Percentiles rank a stretch among this genome's conserved stretches.
phyloP scores from a whole-genome alignment of 2,113 vertebrate species.

The Craseonycteris thonglongyai region DNA sequence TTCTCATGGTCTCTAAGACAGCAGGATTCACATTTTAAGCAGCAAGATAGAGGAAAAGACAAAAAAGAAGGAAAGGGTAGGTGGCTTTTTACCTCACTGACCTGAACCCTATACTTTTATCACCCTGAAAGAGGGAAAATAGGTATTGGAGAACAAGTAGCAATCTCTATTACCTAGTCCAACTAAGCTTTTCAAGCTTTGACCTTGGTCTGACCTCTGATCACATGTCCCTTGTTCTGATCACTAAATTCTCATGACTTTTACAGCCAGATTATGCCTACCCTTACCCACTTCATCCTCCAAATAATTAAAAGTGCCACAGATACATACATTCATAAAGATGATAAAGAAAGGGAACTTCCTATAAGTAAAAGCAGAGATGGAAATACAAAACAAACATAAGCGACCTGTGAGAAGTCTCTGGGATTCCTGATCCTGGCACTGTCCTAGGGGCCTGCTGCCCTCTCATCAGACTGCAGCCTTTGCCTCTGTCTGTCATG shows the following conservation, averaged over 20 bases:
- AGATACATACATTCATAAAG: neutral
- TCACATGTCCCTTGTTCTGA: neutral
- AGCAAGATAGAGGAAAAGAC: neutral
- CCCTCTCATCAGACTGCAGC: neutral
- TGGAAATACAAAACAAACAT: neutral
- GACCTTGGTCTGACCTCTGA: neutral
- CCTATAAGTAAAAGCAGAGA: neutral
- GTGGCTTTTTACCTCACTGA: neutral
- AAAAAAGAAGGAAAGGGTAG: neutral
- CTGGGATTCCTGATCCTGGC: neutral
- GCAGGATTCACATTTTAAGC: neutral
- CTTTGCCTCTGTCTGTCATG: neutral
- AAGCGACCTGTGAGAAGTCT: neutral
- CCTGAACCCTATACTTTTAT: neutral
- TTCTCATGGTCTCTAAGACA: neutral
- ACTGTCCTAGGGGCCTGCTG: neutral
- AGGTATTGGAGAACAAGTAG: neutral
- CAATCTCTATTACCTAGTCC: neutral
- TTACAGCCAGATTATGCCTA: neutral
- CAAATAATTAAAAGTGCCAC: neutral
- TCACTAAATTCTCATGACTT: neutral
- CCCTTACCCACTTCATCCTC: neutral
- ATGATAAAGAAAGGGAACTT: neutral
- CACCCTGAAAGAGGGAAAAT: neutral
- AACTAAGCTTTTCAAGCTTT: neutral